These are phyloP conservation scores for Dromius quadrimaculatus DNA, from an alignment of 2,888 invertebrate species.

Conservation along the genomic window DNA sequence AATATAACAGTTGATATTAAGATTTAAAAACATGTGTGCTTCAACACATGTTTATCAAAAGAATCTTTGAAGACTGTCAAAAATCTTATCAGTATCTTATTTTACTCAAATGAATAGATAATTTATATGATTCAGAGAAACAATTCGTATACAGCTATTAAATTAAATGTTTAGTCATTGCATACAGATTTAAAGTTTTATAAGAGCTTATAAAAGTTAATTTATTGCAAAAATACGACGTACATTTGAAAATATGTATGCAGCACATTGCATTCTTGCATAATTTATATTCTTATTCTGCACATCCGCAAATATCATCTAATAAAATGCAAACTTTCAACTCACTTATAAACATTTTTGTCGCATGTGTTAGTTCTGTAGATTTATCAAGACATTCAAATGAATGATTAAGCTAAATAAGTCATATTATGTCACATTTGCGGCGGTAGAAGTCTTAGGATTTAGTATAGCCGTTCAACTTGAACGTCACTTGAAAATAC, in stretches of 20 bases:
- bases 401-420: conserved; percentile 12
- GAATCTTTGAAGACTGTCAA: conserved; percentile 31
- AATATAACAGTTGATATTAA: conserved; percentile 21
- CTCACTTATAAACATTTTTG: conserved; percentile 25
- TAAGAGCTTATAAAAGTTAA: not conserved
- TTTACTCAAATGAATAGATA: not conserved
- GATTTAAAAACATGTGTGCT: conserved; percentile 21
- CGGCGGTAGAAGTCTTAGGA: conserved; percentile 14
- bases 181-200: not conserved
- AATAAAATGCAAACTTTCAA: conserved; percentile 12
- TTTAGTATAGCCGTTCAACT: conserved; percentile 13
- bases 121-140: no score
- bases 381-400: not conserved
- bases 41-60: conserved; percentile 9
- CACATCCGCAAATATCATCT: conserved; percentile 24
- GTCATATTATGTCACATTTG: conserved; percentile 4
- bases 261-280: conserved; percentile 28
- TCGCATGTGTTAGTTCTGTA: not conserved
- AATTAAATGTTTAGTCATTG: no score
- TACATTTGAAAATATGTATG: conserved; percentile 4
- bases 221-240: conserved; percentile 21
- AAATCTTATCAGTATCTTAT: not conserved
- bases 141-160: no score
- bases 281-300: conserved; percentile 34
- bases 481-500: conserved; percentile 48